phyloP scores from a whole-genome alignment of 1,140 invertebrate genomes.

The Cherax destructor region DNA sequence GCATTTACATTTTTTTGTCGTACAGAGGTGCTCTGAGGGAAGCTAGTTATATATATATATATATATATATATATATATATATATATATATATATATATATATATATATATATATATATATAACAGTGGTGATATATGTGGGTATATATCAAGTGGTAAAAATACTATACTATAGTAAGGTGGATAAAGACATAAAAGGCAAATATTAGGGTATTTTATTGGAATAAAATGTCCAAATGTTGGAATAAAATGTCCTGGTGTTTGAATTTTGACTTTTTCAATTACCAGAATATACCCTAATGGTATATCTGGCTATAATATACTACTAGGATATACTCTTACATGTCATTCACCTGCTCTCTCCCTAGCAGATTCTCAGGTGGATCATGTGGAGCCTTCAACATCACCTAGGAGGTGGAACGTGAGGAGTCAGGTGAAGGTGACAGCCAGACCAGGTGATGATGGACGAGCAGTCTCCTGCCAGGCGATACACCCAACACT shows the following conservation, averaged over 20 bases:
- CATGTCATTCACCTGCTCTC: background rate
- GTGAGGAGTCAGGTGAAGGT: constrained; percentile 18
- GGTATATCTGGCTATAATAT: no score
- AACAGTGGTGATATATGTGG: no score
- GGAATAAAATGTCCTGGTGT: no score
- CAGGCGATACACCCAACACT: constrained; percentile 29
- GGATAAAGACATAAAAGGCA: no score
- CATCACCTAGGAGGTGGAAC: constrained; percentile 6
- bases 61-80: background rate
- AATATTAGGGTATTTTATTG: no score
- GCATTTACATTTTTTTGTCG: no score
- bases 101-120: background rate
- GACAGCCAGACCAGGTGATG: background rate
- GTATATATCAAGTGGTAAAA: no score
- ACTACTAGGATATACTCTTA: background rate
- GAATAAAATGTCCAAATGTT: no score
- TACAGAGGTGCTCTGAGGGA: no score
- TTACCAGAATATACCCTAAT: no score
- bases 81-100: background rate
- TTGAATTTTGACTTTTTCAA: background rate
- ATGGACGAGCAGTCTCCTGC: background rate
- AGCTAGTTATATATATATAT: no score
- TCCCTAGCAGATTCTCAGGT: background rate
- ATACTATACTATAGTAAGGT: no score
- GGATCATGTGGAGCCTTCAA: background rate